Conservation (phyloP, 2,888 invertebrate species). For the Camptogramma bilineatum region DNA sequence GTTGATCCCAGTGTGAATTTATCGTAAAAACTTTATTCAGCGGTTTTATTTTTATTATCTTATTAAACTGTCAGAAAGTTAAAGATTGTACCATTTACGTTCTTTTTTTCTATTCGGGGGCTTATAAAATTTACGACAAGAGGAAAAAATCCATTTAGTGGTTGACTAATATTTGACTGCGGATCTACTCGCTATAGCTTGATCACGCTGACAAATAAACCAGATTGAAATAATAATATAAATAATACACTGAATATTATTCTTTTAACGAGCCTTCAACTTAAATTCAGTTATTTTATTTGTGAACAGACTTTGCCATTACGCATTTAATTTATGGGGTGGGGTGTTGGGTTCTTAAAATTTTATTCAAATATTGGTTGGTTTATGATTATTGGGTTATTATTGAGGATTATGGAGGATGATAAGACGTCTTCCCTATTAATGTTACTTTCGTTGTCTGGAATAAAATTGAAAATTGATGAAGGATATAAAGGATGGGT, state of each 20-base stretch:
- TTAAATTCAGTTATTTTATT: neutral
- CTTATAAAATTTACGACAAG: slow-evolving; percentile 70
- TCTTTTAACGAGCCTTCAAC: neutral
- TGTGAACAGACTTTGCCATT: neutral
- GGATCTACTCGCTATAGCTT: neutral
- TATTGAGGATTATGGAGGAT: slow-evolving; percentile 12
- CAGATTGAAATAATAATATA: too few species aligned
- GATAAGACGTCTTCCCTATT: slow-evolving; percentile 3
- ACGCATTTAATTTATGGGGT: slow-evolving; percentile 51
- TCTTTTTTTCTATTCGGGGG: slow-evolving; percentile 70
- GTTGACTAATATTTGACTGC: slow-evolving; percentile 52
- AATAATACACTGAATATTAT: neutral
- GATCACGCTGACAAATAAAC: too few species aligned
- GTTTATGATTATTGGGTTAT: slow-evolving; percentile 27
- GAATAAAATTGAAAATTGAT: too few species aligned
- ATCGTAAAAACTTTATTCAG: slow-evolving; percentile 52
- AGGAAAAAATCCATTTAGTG: slow-evolving; percentile 69
- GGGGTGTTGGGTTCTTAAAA: slow-evolving; percentile 29
- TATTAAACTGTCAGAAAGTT: slow-evolving; percentile 83
- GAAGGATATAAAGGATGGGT: too few species aligned
- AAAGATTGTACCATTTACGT: slow-evolving; percentile 75
- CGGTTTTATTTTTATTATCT: slow-evolving; percentile 80
- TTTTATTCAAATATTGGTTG: slow-evolving; percentile 16
- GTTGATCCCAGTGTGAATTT: slow-evolving; percentile 43
- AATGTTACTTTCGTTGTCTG: too few species aligned